Evolutionary conservation across 2,888 invertebrate genomes (phyloP), one percentile per base, ranked within the genome.

Genomic region (Tachina fera): DNA sequence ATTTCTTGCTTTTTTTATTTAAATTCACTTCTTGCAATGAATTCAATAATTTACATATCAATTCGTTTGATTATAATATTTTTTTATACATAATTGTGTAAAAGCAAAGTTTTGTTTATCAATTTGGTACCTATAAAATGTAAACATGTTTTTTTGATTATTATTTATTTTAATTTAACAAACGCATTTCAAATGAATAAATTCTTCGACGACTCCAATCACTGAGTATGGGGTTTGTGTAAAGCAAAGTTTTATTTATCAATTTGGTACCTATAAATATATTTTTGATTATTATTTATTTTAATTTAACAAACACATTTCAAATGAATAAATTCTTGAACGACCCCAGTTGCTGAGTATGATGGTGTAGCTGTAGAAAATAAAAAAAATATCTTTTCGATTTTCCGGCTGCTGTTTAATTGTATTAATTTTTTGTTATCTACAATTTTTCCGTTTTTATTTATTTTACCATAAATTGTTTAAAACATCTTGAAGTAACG

Each of bases 401-500:
- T 74, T 72, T 81, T 71, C 61, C 78, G 61, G 78, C 53, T 45
- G 51, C 19, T 49, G 68, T 68, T 68, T 76, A 47, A 16, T 67
- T 47, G 19, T 49, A 49, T 67, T 76, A 70, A 68, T 41, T 43
- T 53, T 43, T 60, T 67, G n/a, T 81, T 60, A 60, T 81, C 60
- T 67, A 43, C 22, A 31, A 60, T 22, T 58, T 65, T 72, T 65
- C 41, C 47, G 19, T 49, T 72, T 31, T 53, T 74, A 60, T 81
- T 74, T 74, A 53, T 67, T 74, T 68, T 60, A 81, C 67, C 51
- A 74, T 80, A 67, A 74, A 81, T 67, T 65, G 31, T 31, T 51
- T 14, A 58, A 51, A 68, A 70, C 19, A 19, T 56, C 65, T 63
- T 56, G 49, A 61, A 63, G 53, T 53, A 53, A 39, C 19, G 19